Base-by-base conservation (phyloP, 2,888 invertebrate species). In the Apamea epomidion region DNA sequence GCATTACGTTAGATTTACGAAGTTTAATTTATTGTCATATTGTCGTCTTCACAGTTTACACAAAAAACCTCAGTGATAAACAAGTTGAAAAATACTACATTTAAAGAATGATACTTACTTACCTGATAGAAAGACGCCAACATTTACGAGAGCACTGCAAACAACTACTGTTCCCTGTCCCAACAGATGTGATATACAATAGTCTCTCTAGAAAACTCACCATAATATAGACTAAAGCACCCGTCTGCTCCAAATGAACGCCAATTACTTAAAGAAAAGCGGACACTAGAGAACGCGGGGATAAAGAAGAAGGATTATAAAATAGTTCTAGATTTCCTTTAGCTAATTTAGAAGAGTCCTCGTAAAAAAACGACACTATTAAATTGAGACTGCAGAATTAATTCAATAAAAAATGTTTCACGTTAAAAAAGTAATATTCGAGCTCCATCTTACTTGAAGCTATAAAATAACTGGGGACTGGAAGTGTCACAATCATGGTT, bases 231-330 rank as follows among this genome's bases (percentile, higher is more conserved):
- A 73, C 60, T 67, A 54, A 80, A 72, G 74, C 58, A 69, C 68
- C 68, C 83, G 68, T 76, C 76, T 83, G 64, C 51, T 83, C 64
- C 58, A 85, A 85, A 86, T 86, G 84, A 83, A 77, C 65, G 60
- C 77, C 84, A 86, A 85, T 84, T 84, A 84, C 84, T 87, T 86
- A 68, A 83, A 80, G 80, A 72, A 80, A 76, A 80, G 65, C 72
- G 76, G 76, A 84, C 68, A 73, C 75, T 76, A 45, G 62, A 84
- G 67, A 72, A 87, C 68, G 58, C 60, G 10, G 29, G 73, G 67
- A 76, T 76, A 76, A 68, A 80, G 75, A 67, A 83, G 62, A 77
- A 54, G 62, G 60, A 77, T 87, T 87, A 79, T 82, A 76, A 76
- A 86, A 84, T 87, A 82, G 78, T 87, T 78, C 75, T 68, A 77